Evolutionary conservation across 2,888 invertebrate genomes (phyloP), one percentile per base, ranked within the genome.

Genomic region (Callinectes sapidus): DNA sequence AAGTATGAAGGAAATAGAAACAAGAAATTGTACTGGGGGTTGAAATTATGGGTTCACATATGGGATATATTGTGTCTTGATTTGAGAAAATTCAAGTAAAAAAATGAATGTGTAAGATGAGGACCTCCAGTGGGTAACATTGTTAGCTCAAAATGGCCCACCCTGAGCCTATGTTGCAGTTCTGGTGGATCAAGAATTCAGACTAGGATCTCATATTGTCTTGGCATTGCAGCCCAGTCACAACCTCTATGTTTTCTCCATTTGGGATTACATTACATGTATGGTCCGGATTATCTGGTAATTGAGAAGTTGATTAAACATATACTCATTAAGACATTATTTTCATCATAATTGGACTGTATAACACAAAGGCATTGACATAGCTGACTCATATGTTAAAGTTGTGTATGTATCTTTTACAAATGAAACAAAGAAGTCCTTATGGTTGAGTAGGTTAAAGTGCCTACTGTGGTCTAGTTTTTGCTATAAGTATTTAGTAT

Each of bases 151-250:
- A 54, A 90, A 77, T 42, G 77, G 87, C 77, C 61, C 48, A 55
- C 48, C 54, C 71, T 55, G 28, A 89, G 85, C 89, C 66, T 89
- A 81, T 54, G 48, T 55, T 85, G 89, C 86, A 42, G 61, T 39
- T 39, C 42, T 89, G 85, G 87, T 71, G 77, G 90, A 71, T 71
- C 87, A 55, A 32, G 91, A 89, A 89, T 93, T 93, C 88, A 88
- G 81, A 89, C 91, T 91, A 85, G 61, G 91, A 90, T 91, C 90
- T 93, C 91, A 91, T 93, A 81, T 85, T 90, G 87, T 89, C 90
- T 71, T 93, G 88, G 89, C 88, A 61, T 89, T 77, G 77, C 77
- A 42, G 81, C 90, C 81, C 88, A 71, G 48, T 90, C 90, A 71
- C 28, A 86, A 61, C 92, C 87, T 54, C 32, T 23, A 86, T 86